A percentile compares a stretch with the other conserved stretches of the same genome.
Conservation (phyloP, 2,888 invertebrate genomes). For the Agrotis ipsilon region DNA sequence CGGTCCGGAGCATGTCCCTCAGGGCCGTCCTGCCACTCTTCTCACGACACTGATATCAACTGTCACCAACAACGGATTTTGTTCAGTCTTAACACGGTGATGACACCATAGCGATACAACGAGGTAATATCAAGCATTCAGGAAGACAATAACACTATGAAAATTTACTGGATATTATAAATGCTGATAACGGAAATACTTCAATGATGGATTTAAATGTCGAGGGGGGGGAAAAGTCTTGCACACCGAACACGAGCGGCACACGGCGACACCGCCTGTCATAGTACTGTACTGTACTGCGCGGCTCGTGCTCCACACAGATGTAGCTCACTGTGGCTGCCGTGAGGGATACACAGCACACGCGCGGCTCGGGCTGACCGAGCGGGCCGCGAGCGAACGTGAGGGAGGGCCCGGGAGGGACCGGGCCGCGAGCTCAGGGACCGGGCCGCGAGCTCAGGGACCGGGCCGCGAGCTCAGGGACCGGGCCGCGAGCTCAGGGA, state of each 20-base stretch:
- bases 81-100: background rate
- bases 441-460: background rate
- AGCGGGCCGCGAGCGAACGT: too few relatives aligned
- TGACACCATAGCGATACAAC: background rate
- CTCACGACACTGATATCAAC: background rate
- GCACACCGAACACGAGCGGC: background rate
- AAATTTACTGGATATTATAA: slow-evolving; percentile 14
- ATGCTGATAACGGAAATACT: slow-evolving; percentile 33
- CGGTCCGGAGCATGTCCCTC: too few relatives aligned
- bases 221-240: slow-evolving; percentile 2
- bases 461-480: too few relatives aligned
- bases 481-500: too few relatives aligned
- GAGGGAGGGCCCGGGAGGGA: too few relatives aligned
- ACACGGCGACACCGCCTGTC: background rate
- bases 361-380: too few relatives aligned
- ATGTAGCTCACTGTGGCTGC: background rate
- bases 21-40: too few relatives aligned
- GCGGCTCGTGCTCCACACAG: too few relatives aligned
- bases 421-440: too few relatives aligned
- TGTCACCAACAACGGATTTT: slow-evolving; percentile 1
- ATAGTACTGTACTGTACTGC: too few relatives aligned
- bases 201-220: background rate
- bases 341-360: too few relatives aligned
- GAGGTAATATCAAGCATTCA: slow-evolving; percentile 5
- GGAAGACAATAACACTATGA: background rate